Evolutionary conservation across 2,888 invertebrate species (phyloP).

Genomic region (Eupithecia abbreviata): DNA sequence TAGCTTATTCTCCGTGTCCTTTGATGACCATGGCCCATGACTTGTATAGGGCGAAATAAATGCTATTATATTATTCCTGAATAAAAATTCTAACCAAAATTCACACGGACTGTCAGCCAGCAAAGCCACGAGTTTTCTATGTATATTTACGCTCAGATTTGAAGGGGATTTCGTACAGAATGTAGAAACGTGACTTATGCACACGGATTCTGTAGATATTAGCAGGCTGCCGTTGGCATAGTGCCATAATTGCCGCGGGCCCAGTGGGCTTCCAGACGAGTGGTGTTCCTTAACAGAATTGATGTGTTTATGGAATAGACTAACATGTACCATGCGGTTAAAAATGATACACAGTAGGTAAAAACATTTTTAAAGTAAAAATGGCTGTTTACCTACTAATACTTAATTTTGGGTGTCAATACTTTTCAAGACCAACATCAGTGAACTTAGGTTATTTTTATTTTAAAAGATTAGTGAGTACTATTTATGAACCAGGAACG

Average conservation of each 20-base stretch:
- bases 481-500: not conserved
- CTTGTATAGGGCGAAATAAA: too few relatives aligned
- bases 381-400: not conserved
- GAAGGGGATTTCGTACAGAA: conserved; percentile 63
- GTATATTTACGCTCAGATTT: not conserved
- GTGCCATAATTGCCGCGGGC: conserved; percentile 71
- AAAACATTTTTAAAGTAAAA: not conserved
- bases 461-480: not conserved
- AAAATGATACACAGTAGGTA: not conserved
- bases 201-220: conserved; percentile 65
- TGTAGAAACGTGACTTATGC: conserved; percentile 69
- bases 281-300: conserved; percentile 64
- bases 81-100: not conserved
- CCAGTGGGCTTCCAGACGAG: conserved; percentile 58
- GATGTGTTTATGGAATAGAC: conserved; percentile 67
- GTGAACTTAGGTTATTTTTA: not conserved
- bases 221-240: conserved; percentile 69
- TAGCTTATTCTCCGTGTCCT: too few relatives aligned
- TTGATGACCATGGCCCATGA: too few relatives aligned
- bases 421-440: not conserved
- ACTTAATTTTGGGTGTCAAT: not conserved
- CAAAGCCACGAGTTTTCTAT: conserved; percentile 15
- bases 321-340: conserved; percentile 14
- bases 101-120: not conserved
- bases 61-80: not conserved